Evolutionary conservation across 2,113 vertebrate species (phyloP).

Genomic region (Cairina moschata): DNA sequence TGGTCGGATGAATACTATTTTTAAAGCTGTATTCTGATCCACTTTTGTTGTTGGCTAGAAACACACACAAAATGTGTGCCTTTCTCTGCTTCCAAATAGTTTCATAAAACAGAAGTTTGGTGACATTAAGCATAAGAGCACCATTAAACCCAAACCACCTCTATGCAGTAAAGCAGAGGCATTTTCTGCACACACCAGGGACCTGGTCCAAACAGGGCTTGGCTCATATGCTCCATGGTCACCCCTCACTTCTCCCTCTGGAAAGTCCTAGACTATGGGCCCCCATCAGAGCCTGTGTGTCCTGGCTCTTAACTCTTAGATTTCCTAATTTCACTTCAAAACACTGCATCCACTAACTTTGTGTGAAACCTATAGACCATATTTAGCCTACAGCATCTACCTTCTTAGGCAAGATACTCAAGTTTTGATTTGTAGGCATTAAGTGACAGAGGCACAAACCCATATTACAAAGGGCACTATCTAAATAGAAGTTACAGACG

Average conservation of each 20-base stretch:
- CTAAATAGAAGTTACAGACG: neutral
- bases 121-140: neutral
- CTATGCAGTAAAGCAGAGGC: no score
- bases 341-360: neutral
- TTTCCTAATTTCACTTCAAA: neutral
- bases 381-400: neutral
- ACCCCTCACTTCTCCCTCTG: neutral
- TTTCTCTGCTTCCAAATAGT: neutral
- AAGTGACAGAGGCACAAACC: neutral
- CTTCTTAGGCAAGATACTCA: neutral
- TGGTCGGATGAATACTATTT: neutral
- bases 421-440: neutral
- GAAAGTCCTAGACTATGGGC: neutral
- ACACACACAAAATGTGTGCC: neutral
- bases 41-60: neutral
- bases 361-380: neutral
- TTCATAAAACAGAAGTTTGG: neutral
- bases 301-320: neutral
- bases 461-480: neutral
- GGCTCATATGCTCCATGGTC: accelerated
- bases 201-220: neutral
- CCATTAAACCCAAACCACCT: neutral
- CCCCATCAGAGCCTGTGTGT: accelerated
- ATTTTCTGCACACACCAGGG: neutral
- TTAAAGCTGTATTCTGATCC: neutral